Percentiles rank a stretch among this genome's conserved stretches.
Evolutionary conservation across 2,888 invertebrate genomes (phyloP).

Genomic region (Mythimna albipuncta): DNA sequence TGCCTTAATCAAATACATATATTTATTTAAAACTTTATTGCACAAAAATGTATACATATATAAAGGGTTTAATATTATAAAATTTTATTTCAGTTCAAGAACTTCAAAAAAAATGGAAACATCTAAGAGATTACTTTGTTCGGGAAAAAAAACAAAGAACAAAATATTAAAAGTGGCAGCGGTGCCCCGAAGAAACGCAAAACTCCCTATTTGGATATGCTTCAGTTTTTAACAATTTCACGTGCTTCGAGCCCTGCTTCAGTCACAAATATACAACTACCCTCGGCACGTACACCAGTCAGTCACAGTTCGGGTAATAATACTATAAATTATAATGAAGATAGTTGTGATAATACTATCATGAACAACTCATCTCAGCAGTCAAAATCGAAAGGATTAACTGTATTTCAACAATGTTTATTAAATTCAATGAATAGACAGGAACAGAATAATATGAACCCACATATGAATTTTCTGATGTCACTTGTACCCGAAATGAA

Average conservation of each 20-base stretch:
- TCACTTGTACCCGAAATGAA: no score
- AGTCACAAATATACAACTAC: constrained; percentile 5
- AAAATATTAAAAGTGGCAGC: background rate
- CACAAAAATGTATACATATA: no score
- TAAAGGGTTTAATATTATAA: no score
- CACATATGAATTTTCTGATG: no score
- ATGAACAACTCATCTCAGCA: constrained; percentile 5
- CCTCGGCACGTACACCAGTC: background rate
- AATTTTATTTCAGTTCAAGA: no score
- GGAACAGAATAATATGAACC: no score
- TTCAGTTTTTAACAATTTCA: constrained; percentile 5
- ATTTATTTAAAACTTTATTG: background rate
- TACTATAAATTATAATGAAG: constrained; percentile 5
- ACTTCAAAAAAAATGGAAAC: no score
- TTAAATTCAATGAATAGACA: no score
- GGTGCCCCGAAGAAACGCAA: constrained; percentile 5
- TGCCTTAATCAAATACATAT: constrained; percentile 1
- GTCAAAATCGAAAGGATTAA: constrained; percentile 5
- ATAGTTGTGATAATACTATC: constrained; percentile 5
- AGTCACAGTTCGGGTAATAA: background rate
- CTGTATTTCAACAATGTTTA: no score
- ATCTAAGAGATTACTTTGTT: no score
- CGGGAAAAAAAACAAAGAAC: no score
- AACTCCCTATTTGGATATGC: constrained; percentile 5
- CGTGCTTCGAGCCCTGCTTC: constrained; percentile 5